These are phyloP conservation scores for Cryptomyrus ogoouensis DNA, from an alignment of 2,113 vertebrate genomes.

Conservation along the genomic window DNA sequence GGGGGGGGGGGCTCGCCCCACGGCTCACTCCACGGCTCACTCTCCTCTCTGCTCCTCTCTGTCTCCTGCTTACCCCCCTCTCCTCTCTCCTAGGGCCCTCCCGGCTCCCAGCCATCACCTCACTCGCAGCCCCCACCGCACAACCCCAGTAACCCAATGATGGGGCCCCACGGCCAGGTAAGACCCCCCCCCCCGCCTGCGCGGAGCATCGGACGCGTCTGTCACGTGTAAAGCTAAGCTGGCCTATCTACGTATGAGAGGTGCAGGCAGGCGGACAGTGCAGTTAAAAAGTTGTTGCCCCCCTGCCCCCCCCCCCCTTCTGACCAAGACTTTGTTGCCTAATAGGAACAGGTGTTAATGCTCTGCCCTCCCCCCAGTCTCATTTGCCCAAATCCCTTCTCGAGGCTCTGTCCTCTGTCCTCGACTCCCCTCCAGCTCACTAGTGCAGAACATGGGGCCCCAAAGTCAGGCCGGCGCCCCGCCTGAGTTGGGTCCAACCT, in stretches of 20 bases:
- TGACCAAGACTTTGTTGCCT: not conserved
- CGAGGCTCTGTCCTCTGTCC: no score
- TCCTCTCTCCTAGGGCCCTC: slow-evolving; percentile 57
- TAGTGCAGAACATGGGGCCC: not conserved
- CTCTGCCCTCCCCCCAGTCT: not conserved
- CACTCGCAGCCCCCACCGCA: slow-evolving; percentile 66
- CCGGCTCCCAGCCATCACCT: slow-evolving; percentile 67
- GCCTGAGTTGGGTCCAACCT: not conserved
- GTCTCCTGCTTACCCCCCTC: slow-evolving; percentile 30
- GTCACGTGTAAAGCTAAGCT: not conserved
- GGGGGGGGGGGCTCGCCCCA: not conserved
- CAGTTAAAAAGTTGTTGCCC: not conserved
- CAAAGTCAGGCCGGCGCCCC: not conserved
- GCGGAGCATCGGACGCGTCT: not conserved
- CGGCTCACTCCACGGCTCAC: not conserved
- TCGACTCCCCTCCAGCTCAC: not conserved
- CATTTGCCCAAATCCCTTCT: not conserved
- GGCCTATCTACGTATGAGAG: not conserved
- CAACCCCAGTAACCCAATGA: slow-evolving; percentile 69
- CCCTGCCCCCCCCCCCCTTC: not conserved
- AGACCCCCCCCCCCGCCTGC: slow-evolving; percentile 28
- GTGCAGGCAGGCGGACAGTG: not conserved
- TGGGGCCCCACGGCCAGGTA: slow-evolving; percentile 72
- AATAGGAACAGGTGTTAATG: not conserved
- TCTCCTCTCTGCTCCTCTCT: not conserved